Evolutionary conservation across 2,888 invertebrate genomes (phyloP).

Genomic region (Parochlus steinenii): DNA sequence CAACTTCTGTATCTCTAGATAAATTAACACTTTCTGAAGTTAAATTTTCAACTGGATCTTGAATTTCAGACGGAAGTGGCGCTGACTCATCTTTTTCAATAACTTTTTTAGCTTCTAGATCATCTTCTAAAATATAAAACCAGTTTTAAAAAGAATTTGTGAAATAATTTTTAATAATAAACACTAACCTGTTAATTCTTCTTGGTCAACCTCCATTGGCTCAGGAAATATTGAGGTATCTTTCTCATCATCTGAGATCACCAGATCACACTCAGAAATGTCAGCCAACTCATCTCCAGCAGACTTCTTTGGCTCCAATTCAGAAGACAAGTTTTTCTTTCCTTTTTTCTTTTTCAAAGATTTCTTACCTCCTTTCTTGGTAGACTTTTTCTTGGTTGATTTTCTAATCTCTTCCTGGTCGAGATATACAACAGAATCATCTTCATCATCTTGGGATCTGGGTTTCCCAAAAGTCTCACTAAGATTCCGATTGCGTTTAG

Average conservation of each 20-base stretch:
- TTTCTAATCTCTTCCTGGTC: slow-evolving; percentile 4
- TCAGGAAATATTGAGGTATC: neutral
- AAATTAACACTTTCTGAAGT: too few species aligned
- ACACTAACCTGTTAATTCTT: too few species aligned
- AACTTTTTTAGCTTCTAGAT: too few species aligned
- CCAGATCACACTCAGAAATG: neutral
- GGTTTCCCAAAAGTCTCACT: neutral
- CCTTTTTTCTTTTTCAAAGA: slow-evolving; percentile 2
- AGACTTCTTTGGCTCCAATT: too few species aligned
- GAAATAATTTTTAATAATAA: too few species aligned
- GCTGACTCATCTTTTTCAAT: too few species aligned
- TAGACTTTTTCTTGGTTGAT: neutral
- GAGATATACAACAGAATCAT: slow-evolving; percentile 4
- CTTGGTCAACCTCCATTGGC: slow-evolving; percentile 1
- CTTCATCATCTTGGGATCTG: neutral
- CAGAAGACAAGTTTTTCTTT: too few species aligned
- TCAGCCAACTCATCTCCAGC: neutral
- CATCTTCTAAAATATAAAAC: too few species aligned
- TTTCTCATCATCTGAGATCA: neutral
- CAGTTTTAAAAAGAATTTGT: too few species aligned
- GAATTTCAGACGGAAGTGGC: too few species aligned
- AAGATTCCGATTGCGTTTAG: neutral
- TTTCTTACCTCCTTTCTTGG: slow-evolving; percentile 6
- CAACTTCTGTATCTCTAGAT: too few species aligned
- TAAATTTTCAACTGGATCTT: too few species aligned